Evolutionary conservation across 2,113 vertebrate genomes (phyloP), one percentile per base, ranked within the genome.

Genomic region (Anoura caudifer): DNA sequence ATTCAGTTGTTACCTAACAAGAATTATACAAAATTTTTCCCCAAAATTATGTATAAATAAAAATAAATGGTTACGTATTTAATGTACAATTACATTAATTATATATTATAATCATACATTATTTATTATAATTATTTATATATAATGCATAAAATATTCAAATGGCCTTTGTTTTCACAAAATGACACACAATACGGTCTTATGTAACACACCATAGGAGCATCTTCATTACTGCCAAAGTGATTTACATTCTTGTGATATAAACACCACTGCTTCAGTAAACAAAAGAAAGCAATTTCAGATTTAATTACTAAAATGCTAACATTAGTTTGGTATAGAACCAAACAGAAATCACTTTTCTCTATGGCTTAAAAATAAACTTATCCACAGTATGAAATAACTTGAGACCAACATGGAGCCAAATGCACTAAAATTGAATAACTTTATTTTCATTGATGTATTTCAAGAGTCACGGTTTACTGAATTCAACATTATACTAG

Each of bases 301-400:
- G 81, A 92, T 94, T 93, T 82, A 92, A 72, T 95, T 97, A 95
- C 91, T 96, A 79, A 95, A 97, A 97, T 95, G 31, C n/a, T 89
- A 77, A 79, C 67, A 80, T 91, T 93, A 89, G 72, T 86, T 95
- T 96, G 33, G 5, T 81, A 88, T 72, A 36, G 72, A 93, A 93
- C 56, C 63, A 95, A 80, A 89, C 31, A 95, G 67, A 97, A 90
- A 91, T 95, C 12, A 81, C 56, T 80, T 96, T 84, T 61, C 14
- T 87, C 56, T 26, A 50, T 94, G 36, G 17, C 50, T 95, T 95
- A 43, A 92, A 92, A 92, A 80, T 94, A 87, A 65, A 47, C 87
- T 90, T 84, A 81, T 70, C 33, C 56, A 87, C 22, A 87, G 9
- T 56, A 63, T 90, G 41, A 82, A 96, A 26, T 76, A 75, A 50